Evolutionary conservation across 2,113 vertebrate species (phyloP), one percentile per base, ranked within the genome.

Genomic region (Salvelinus alpinus): DNA sequence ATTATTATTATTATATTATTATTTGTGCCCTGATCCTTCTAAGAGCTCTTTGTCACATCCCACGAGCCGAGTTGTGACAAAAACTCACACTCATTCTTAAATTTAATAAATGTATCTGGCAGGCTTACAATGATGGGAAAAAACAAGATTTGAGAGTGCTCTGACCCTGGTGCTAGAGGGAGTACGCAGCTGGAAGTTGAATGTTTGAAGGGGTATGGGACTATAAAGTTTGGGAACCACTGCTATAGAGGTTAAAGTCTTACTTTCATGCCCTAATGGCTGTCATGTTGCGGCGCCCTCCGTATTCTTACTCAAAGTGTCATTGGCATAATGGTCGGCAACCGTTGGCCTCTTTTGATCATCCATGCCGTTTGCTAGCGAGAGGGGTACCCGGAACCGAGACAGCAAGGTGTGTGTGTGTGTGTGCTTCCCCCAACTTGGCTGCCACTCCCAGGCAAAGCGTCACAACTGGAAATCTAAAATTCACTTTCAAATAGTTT

Each of bases 221-320:
- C 29, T 29, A 29, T 29, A 29, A 29, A 3, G 29, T 29, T 29
- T 29, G 29, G 29, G 29, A 29, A 29, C 29, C 29, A 29, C 29
- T 29, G 29, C 29, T 29, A 3, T 29, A 29, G 29, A 29, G 29
- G 29, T 94, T 94, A 94, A 94, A 94, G 94, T 92, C 91, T 90
- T 91, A 93, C 92, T 93, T 94, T 94, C 92, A 90, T 91, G 91
- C 92, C 90, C 92, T 94, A 94, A 94, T 94, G 94, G 93, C 93
- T 94, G 94, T 94, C 94, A 94, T 94, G 94, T 94, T 90, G 91
- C 90, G 86, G 90, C 72, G 85, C 90, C 92, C 93, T 92, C 91
- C 86, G 93, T 93, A 94, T 92, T 94, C 93, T 94, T 92, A 94
- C 93, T 93, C 90, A 94, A 93, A 93, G 94, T 94, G 94, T 94